Evolutionary conservation across 2,888 invertebrate species (phyloP).

Genomic region (Cheilosia soror): DNA sequence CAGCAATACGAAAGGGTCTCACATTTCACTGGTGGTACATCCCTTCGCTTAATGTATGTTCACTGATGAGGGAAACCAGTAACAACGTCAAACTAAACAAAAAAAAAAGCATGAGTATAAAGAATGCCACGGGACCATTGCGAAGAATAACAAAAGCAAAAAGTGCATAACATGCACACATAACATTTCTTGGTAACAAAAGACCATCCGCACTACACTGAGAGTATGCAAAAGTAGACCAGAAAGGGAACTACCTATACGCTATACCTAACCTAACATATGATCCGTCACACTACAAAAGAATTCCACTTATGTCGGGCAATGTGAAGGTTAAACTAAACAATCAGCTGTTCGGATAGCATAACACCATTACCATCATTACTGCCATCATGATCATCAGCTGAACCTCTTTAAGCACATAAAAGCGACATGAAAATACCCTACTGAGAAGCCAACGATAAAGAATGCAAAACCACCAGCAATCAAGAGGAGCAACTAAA

Average conservation of each 20-base stretch:
- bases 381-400: conserved; percentile 46
- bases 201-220: conserved; percentile 43
- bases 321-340: conserved; percentile 73
- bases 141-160: conserved; percentile 34
- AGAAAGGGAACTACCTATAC: conserved; percentile 21
- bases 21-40: conserved; percentile 67
- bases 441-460: neutral
- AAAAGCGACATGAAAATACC: conserved; percentile 36
- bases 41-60: conserved; percentile 50
- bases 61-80: conserved; percentile 61
- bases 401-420: conserved; percentile 27
- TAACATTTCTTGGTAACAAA: conserved; percentile 57
- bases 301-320: conserved; percentile 70
- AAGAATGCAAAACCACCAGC: conserved; percentile 39
- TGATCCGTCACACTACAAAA: conserved; percentile 71
- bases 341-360: conserved; percentile 73
- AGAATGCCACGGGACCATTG: conserved; percentile 56
- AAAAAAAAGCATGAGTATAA: conserved; percentile 22
- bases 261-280: conserved; percentile 45
- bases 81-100: conserved; percentile 49
- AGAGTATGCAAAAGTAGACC: conserved; percentile 54
- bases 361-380: conserved; percentile 59
- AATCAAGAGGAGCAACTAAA: conserved; percentile 3
- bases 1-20: conserved; percentile 52
- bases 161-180: conserved; percentile 60